A percentile compares a stretch with the other conserved stretches of the same genome.
Conservation (phyloP, 2,797 vertebrate genomes). For the Pteronotus mesoamericanus region DNA sequence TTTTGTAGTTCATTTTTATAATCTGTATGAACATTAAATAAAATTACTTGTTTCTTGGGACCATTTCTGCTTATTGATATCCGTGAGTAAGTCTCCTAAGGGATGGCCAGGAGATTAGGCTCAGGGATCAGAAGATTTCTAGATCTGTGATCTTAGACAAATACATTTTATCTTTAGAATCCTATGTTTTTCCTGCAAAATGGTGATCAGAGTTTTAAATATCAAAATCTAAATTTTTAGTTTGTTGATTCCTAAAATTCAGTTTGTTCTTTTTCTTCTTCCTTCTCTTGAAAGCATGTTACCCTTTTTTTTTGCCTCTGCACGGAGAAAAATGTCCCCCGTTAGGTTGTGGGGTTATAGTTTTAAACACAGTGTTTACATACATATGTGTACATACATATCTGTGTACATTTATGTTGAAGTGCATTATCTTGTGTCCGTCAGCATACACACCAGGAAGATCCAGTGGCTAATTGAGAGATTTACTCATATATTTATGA, state of each 20-base stretch:
- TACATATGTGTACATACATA: too few relatives aligned
- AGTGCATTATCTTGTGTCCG: not conserved
- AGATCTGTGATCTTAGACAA: not conserved
- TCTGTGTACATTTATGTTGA: not conserved
- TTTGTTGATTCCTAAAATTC: not conserved
- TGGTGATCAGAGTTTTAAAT: not conserved
- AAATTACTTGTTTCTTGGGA: not conserved
- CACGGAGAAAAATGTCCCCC: not conserved
- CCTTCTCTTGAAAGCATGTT: not conserved
- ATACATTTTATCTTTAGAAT: not conserved
- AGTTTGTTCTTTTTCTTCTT: not conserved
- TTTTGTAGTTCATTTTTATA: not conserved
- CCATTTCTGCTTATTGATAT: not conserved
- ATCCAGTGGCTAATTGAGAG: not conserved
- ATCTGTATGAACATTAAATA: not conserved
- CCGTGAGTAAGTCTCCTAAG: not conserved
- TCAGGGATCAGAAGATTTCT: not conserved
- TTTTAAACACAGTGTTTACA: not conserved
- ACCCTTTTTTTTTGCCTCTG: not conserved
- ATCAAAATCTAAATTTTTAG: not conserved
- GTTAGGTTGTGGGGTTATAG: not conserved
- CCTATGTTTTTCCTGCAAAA: not conserved
- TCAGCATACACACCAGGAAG: not conserved
- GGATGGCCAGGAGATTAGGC: not conserved
- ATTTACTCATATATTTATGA: not conserved